A percentile compares a stretch with the other conserved stretches of the same genome.
Evolutionary conservation across 2,888 invertebrate genomes (phyloP).

Genomic region (Lochmaea capreae): DNA sequence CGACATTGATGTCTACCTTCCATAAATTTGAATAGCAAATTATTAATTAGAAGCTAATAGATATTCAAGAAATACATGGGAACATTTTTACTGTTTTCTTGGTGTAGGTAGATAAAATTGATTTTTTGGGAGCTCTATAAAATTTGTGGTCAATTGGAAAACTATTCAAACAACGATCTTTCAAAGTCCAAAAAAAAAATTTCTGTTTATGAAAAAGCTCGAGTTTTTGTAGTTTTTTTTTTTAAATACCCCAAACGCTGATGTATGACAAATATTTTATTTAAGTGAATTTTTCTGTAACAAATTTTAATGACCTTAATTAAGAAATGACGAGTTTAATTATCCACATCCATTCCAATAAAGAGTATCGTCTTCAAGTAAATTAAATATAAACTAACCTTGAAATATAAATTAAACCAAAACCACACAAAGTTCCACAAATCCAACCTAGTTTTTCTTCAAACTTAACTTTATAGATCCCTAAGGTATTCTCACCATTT

Average conservation of each 20-base stretch:
- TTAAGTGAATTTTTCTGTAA: too few species aligned
- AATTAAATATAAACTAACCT: neutral
- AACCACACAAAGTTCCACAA: neutral
- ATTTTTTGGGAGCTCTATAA: too few species aligned
- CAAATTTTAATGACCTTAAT: neutral
- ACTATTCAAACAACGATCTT: too few species aligned
- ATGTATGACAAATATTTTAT: too few species aligned
- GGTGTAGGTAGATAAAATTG: too few species aligned
- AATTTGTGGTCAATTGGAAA: too few species aligned
- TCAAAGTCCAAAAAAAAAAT: too few species aligned
- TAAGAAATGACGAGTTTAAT: neutral
- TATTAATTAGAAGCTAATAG: neutral
- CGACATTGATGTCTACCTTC: neutral
- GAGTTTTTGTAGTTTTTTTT: too few species aligned
- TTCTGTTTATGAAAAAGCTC: too few species aligned
- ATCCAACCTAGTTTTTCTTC: conserved; percentile 1
- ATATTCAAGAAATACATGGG: neutral
- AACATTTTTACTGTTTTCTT: neutral
- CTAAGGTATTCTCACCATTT: conserved; percentile 13
- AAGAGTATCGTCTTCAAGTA: too few species aligned
- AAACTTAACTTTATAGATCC: neutral
- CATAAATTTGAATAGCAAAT: neutral
- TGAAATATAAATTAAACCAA: neutral
- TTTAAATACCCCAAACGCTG: too few species aligned
- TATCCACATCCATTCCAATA: too few species aligned